Conservation (phyloP, 64 coral and sea anemone species). For the Pachyseris speciosa region DNA sequence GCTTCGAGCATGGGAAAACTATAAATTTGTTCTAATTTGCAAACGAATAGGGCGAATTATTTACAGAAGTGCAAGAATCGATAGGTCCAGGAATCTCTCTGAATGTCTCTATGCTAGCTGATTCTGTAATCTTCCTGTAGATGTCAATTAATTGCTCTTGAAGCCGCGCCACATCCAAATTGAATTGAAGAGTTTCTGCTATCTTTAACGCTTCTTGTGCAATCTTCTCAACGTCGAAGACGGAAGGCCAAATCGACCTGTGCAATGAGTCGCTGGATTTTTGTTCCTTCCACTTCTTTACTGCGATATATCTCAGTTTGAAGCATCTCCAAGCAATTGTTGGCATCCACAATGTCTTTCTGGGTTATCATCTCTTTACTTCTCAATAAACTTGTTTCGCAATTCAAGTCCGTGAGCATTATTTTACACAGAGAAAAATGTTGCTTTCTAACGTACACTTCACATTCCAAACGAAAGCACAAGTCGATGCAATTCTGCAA, state of each 20-base stretch:
- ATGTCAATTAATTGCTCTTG: neutral
- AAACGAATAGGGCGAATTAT: neutral
- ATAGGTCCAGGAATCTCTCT: neutral
- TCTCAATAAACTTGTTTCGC: neutral
- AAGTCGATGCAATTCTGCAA: neutral
- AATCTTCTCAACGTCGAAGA: neutral
- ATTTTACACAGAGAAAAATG: neutral
- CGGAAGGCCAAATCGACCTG: neutral
- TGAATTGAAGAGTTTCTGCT: neutral
- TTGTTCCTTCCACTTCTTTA: neutral
- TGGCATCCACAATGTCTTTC: neutral
- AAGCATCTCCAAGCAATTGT: neutral
- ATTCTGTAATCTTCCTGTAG: neutral
- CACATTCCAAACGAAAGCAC: neutral
- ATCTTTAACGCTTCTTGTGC: neutral
- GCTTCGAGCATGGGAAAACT: no score
- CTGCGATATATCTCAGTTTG: neutral
- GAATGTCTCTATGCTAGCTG: neutral
- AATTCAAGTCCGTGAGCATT: neutral
- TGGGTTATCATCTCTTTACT: neutral
- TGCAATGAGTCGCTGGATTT: neutral
- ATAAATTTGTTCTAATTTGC: neutral
- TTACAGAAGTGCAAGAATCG: neutral
- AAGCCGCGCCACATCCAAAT: neutral
- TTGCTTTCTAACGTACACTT: neutral